phyloP scores from a whole-genome alignment of 2,113 vertebrate genomes.

The Tyrannus savana region DNA sequence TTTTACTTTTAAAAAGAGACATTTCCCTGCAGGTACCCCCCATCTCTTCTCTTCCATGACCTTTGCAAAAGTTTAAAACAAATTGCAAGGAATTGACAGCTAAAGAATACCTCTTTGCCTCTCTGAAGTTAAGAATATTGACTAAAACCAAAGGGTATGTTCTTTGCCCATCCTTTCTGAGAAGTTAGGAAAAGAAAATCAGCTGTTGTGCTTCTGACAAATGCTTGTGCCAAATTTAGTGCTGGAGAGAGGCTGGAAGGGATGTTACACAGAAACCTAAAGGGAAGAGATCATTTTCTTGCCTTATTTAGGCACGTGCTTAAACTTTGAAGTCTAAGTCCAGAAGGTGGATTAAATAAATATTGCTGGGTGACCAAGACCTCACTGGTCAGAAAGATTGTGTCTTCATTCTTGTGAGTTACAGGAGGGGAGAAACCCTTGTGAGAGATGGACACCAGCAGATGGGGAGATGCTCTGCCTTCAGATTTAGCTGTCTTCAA shows the following conservation, averaged over 20 bases:
- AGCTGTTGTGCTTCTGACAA: background rate
- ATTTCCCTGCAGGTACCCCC: background rate
- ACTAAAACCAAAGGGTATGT: background rate
- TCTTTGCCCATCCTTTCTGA: background rate
- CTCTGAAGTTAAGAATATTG: background rate
- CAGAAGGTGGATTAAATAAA: background rate
- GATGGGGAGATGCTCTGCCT: background rate
- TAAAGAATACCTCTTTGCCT: background rate
- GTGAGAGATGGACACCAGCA: background rate
- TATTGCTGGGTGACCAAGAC: background rate
- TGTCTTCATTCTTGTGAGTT: rapidly evolving
- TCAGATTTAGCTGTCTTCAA: background rate
- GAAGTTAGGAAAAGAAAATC: background rate
- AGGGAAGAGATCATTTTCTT: background rate
- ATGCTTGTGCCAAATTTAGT: background rate
- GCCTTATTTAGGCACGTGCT: background rate
- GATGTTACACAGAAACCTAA: background rate
- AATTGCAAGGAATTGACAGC: background rate
- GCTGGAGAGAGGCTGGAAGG: background rate
- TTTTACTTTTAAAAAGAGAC: background rate
- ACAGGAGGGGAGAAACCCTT: background rate
- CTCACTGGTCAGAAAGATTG: rapidly evolving
- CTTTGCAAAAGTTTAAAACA: conserved; percentile 20
- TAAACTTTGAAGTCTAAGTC: background rate
- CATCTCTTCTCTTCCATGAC: background rate